Conservation (phyloP, 30 jellyfish, hydroid and myxozoan genomes). For the Aurelia aurita region DNA sequence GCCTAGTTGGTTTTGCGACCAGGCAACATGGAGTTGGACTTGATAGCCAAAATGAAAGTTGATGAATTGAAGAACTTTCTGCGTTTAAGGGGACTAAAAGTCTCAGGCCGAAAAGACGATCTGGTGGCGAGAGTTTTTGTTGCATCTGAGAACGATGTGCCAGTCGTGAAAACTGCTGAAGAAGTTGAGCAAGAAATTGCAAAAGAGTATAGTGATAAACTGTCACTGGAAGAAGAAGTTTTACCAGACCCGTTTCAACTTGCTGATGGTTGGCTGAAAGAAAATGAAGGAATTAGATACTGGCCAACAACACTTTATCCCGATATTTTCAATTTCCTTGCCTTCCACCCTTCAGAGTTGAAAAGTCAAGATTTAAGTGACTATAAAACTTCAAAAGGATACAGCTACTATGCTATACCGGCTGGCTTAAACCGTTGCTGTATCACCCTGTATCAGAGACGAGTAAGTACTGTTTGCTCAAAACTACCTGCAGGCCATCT, state of each 20-base stretch:
- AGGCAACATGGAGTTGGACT: conserved; percentile 32
- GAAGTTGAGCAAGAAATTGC: conserved; percentile 31
- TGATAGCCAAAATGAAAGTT: conserved; percentile 39
- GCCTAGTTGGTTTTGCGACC: too few species aligned
- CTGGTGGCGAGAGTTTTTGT: conserved; percentile 56
- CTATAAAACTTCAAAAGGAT: conserved; percentile 20
- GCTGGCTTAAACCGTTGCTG: conserved; percentile 1
- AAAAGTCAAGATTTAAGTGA: conserved; percentile 28
- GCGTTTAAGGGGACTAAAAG: conserved; percentile 37
- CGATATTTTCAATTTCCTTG: conserved; percentile 26
- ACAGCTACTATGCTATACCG: conserved; percentile 30
- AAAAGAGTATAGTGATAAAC: conserved; percentile 32
- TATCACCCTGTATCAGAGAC: conserved; percentile 23
- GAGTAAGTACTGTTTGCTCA: conserved; percentile 15
- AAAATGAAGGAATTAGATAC: conserved; percentile 1
- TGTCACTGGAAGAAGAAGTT: conserved; percentile 4
- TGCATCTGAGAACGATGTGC: conserved; percentile 54
- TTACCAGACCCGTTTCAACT: conserved; percentile 61
- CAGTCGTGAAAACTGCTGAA: conserved; percentile 57
- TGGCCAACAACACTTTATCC: conserved; percentile 66
- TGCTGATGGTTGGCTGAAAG: conserved; percentile 34
- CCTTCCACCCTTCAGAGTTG: conserved; percentile 29
- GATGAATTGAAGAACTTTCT: conserved; percentile 30
- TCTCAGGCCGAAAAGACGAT: conserved; percentile 41
- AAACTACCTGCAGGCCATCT: too few species aligned